Conservation (phyloP, 2,888 invertebrate species). For the Stenchaetothrips biformis region DNA sequence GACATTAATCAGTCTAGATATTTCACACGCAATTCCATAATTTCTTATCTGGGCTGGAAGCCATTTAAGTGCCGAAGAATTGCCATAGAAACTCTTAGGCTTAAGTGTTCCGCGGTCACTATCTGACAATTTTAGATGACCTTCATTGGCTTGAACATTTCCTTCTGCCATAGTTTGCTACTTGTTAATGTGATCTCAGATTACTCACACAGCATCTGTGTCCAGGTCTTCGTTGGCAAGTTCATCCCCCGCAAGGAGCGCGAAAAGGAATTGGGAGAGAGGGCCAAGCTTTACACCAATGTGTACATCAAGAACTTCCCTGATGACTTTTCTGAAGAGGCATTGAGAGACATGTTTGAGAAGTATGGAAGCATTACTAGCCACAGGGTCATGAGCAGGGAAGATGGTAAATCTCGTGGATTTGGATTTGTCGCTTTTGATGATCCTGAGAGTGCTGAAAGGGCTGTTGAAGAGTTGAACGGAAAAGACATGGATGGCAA, state of each 20-base stretch:
- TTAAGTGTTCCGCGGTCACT: no score
- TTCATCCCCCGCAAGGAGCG: conserved; percentile 98
- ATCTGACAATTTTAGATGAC: no score
- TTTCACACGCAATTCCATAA: neutral
- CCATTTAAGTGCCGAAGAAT: neutral
- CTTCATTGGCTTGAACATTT: no score
- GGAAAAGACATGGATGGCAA: conserved; percentile 83
- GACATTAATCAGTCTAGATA: no score
- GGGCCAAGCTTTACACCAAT: conserved; percentile 94
- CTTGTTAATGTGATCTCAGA: no score
- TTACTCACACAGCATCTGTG: neutral
- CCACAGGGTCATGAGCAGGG: conserved; percentile 84
- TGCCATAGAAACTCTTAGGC: neutral
- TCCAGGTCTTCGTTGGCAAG: conserved; percentile 81
- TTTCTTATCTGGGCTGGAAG: neutral
- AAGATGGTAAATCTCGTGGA: conserved; percentile 91
- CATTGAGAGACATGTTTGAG: conserved; percentile 84
- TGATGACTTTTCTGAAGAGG: conserved; percentile 88
- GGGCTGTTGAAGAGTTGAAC: conserved; percentile 86
- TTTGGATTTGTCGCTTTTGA: conserved; percentile 99
- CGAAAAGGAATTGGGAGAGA: conserved; percentile 95
- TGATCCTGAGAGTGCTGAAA: conserved; percentile 91
- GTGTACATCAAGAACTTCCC: conserved; percentile 99
- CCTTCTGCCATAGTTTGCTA: no score
- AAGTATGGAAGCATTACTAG: conserved; percentile 89